Base-by-base conservation (phyloP, 2,888 invertebrate genomes). In the Habroteleia sp. region DNA sequence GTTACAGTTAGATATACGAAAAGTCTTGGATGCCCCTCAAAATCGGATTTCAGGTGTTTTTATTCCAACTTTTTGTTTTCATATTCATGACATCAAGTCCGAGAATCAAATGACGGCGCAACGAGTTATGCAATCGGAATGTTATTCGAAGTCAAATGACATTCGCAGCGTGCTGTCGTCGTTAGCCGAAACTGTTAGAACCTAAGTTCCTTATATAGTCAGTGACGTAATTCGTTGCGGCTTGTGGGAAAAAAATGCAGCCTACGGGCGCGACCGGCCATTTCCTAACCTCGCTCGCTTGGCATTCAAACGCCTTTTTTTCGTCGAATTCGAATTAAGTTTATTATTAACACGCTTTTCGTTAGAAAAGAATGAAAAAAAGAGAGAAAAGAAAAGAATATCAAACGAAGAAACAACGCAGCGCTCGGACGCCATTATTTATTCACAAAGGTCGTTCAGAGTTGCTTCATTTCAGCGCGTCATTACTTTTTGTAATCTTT, bases 181-280 rank as follows among this genome's bases (percentile, higher is more conserved):
- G 68, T 69, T 69, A 52, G 69, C 41, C 63, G 56, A 56, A 71
- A 63, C 56, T 72, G 63, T 72, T 72, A 72, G 72, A 72, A 56
- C 7, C 48, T n/a, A 16, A 39, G 66, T 48, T 66, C 72, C 72
- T 72, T 72, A 72, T 72, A 63, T 72, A 72, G 72, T 11, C 29
- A 56, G 56, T 72, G 72, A 72, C 72, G 72, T 63, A 72, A 72
- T 37, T 25, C 41, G 58, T 25, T 35, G 63, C 54, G 52, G 39
- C 71, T 72, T 63, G 48, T 63, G 71, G 63, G 71, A 63, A 72
- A 72, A 71, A 71, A 72, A 72, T 72, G 71, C 71, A 72, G 71
- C 52, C 60, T 44, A 56, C 52, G 37, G 29, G 20, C 31, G 25
- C 37, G 27, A 39, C 44, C 14, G 31, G 11, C 35, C 50, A 10